Conservation (phyloP, 2,888 invertebrate genomes). For the Acleris holmiana region DNA sequence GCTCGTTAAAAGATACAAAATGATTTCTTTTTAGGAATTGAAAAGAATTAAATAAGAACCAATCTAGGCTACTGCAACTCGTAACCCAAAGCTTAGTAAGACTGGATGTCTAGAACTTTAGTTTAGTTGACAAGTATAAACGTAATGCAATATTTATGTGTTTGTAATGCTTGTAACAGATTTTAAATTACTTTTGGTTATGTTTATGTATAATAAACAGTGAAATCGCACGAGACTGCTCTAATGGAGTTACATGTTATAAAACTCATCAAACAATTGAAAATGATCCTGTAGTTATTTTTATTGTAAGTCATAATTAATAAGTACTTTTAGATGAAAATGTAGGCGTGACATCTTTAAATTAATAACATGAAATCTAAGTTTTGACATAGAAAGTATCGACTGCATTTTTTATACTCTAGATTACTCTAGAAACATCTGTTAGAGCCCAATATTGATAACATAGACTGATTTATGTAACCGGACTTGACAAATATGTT, state of each 20-base stretch:
- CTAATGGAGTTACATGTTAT: too few species aligned
- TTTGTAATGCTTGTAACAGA: slow-evolving; percentile 32
- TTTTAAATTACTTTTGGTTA: background rate
- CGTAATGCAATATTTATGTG: slow-evolving; percentile 39
- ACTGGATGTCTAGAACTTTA: slow-evolving; percentile 37
- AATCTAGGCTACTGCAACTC: slow-evolving; percentile 59
- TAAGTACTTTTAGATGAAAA: too few species aligned
- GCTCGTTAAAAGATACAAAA: background rate
- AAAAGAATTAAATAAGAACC: slow-evolving; percentile 50
- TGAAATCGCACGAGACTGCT: too few species aligned
- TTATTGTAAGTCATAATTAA: too few species aligned
- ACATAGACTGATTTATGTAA: slow-evolving; percentile 39
- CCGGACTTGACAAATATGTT: slow-evolving; percentile 18
- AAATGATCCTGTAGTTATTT: too few species aligned
- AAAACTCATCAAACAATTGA: too few species aligned
- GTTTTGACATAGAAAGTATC: too few species aligned
- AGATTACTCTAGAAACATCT: background rate
- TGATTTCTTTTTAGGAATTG: slow-evolving; percentile 16
- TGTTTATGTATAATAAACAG: too few species aligned
- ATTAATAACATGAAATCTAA: too few species aligned
- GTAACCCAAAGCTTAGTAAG: slow-evolving; percentile 61
- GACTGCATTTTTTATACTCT: too few species aligned
- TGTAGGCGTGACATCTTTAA: too few species aligned
- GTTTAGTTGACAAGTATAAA: slow-evolving; percentile 55
- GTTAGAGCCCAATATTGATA: slow-evolving; percentile 19